Evolutionary conservation across 2,797 vertebrate genomes (phyloP).

Genomic region (Sebastes vulpes): DNA sequence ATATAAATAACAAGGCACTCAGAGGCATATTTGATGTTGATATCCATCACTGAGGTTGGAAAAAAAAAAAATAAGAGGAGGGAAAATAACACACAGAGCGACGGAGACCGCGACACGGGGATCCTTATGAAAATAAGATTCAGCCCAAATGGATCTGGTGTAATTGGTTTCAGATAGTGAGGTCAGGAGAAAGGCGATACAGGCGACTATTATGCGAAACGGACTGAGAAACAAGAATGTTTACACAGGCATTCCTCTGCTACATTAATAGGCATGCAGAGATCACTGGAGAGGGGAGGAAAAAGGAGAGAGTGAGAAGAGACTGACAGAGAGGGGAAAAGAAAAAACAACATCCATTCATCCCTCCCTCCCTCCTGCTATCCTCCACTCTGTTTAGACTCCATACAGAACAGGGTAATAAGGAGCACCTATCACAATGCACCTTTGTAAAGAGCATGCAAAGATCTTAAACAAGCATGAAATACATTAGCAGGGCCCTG

Average conservation of each 20-base stretch:
- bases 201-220: constrained; percentile 94
- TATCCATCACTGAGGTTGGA: constrained; percentile 96
- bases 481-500: constrained; percentile 78
- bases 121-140: constrained; percentile 99
- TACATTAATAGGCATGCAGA: constrained; percentile 90
- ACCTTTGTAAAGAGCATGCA: constrained; percentile 82
- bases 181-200: constrained; percentile 98
- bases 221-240: constrained; percentile 95
- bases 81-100: constrained; percentile 75
- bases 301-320: constrained; percentile 58
- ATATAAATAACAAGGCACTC: constrained; percentile 99
- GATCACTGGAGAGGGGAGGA: constrained; percentile 71
- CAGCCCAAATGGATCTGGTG: constrained; percentile 97
- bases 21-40: constrained; percentile 99
- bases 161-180: constrained; percentile 99
- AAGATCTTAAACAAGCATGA: constrained; percentile 86
- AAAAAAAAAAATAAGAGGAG: constrained; percentile 73
- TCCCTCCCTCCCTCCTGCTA: constrained; percentile 32
- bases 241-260: constrained; percentile 96
- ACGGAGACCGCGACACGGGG: constrained; percentile 90
- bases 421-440: constrained; percentile 80
- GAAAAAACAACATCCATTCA: constrained; percentile 59
- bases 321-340: constrained; percentile 52
- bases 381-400: constrained; percentile 72
- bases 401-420: constrained; percentile 75